phyloP scores from a whole-genome alignment of 2,797 vertebrate species.

The Tapera naevia region DNA sequence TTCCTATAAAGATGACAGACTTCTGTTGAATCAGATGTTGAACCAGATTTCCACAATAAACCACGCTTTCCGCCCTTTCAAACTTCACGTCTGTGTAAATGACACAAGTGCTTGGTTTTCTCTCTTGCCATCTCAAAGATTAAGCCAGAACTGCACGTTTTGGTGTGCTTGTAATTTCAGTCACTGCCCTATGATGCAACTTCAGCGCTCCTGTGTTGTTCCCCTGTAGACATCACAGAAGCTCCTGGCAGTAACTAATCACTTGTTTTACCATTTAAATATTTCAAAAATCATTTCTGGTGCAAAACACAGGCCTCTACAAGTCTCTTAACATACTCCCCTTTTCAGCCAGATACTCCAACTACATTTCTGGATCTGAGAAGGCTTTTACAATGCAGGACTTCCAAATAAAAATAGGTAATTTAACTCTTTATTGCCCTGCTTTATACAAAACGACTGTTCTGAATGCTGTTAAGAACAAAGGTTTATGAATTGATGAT shows the following conservation, averaged over 20 bases:
- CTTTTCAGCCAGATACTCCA: not conserved
- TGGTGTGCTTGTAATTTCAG: not conserved
- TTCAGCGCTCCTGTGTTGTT: not conserved
- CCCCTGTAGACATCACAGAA: not conserved
- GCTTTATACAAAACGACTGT: not conserved
- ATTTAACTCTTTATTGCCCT: not conserved
- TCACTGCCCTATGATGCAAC: not conserved
- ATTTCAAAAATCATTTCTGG: not conserved
- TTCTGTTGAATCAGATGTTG: not conserved
- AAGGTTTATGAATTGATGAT: not conserved
- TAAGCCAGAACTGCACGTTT: not conserved
- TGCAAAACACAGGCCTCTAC: not conserved
- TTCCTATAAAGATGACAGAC: not conserved
- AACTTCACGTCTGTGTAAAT: not conserved
- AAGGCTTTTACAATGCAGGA: not conserved
- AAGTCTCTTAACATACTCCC: not conserved
- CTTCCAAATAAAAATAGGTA: not conserved
- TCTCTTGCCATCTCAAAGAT: not conserved
- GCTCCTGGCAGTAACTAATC: not conserved
- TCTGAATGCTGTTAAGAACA: not conserved
- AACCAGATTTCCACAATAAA: not conserved
- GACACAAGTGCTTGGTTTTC: not conserved
- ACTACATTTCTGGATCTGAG: not conserved
- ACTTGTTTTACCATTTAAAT: not conserved
- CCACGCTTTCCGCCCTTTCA: not conserved